These are phyloP conservation scores for Elanoides forficatus DNA, from an alignment of 2,113 vertebrate species.

Conservation along the genomic window DNA sequence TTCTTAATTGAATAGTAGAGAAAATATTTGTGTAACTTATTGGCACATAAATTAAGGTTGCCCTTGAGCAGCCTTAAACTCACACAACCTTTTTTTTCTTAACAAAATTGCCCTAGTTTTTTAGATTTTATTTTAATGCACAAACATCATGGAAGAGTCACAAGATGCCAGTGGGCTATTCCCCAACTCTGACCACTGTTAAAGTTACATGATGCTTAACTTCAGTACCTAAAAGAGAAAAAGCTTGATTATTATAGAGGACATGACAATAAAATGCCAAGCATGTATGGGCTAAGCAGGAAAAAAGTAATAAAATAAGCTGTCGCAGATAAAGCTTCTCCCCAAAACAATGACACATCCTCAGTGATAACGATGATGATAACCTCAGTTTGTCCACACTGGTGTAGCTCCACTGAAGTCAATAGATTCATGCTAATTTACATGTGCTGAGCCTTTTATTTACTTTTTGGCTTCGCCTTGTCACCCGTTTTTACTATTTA, in stretches of 20 bases:
- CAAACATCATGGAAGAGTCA: not conserved
- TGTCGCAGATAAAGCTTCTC: not conserved
- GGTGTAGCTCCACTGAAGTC: not conserved
- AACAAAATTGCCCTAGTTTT: constrained; percentile 64
- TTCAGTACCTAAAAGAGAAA: not conserved
- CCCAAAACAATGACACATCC: not conserved
- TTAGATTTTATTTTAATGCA: constrained; percentile 64
- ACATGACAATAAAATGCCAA: not conserved
- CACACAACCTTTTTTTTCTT: constrained; percentile 54
- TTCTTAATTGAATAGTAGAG: constrained; percentile 71
- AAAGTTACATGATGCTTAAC: not conserved
- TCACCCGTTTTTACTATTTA: not conserved
- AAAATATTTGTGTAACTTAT: constrained; percentile 75
- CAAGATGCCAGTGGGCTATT: not conserved
- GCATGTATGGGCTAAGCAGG: not conserved
- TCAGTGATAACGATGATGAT: not conserved
- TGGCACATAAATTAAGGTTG: constrained; percentile 72
- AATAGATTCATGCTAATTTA: not conserved
- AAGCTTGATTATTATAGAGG: not conserved
- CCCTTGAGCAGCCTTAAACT: constrained; percentile 60
- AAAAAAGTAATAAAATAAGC: not conserved
- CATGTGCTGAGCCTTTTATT: not conserved
- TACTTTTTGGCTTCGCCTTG: not conserved
- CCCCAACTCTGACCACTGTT: not conserved
- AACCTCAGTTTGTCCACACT: not conserved